phyloP scores from a whole-genome alignment of 1,140 invertebrate genomes.

The Caenorhabditis brenneri region DNA sequence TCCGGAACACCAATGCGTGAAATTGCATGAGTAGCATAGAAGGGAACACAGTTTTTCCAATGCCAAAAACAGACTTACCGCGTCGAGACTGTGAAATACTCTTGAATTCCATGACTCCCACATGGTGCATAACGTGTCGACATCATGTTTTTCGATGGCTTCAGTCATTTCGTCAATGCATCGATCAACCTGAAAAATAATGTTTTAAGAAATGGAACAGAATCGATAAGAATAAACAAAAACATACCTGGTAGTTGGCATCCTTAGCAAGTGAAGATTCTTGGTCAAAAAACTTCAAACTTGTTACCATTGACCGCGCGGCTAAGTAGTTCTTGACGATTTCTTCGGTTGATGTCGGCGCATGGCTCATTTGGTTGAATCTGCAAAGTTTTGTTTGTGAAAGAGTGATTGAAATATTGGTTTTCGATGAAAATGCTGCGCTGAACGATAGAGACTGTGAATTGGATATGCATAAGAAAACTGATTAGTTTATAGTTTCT shows the following conservation, averaged over 20 bases:
- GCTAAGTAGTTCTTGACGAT: constrained; percentile 31
- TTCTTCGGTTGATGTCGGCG: constrained; percentile 4
- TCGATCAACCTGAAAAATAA: constrained; percentile 50
- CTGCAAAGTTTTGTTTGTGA: not conserved
- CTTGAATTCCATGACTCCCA: constrained; percentile 67
- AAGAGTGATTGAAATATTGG: not conserved
- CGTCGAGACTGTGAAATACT: constrained; percentile 58
- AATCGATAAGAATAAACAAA: not conserved
- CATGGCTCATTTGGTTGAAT: constrained; percentile 24
- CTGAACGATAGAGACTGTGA: too few relatives aligned
- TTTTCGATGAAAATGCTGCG: not conserved
- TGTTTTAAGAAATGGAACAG: not conserved
- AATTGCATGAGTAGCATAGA: too few relatives aligned
- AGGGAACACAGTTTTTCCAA: too few relatives aligned
- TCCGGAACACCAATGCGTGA: too few relatives aligned
- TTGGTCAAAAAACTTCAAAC: constrained; percentile 29
- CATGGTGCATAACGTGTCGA: constrained; percentile 50
- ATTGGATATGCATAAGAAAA: too few relatives aligned
- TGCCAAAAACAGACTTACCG: constrained; percentile 50
- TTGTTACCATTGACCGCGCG: not conserved
- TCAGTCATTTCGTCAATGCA: constrained; percentile 52
- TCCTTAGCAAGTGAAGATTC: constrained; percentile 51
- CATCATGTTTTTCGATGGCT: constrained; percentile 49
- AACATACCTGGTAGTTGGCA: constrained; percentile 46
- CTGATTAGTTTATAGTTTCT: not conserved